Evolutionary conservation across 2,113 vertebrate genomes (phyloP), one percentile per base, ranked within the genome.

Genomic region (Symphodus melops): DNA sequence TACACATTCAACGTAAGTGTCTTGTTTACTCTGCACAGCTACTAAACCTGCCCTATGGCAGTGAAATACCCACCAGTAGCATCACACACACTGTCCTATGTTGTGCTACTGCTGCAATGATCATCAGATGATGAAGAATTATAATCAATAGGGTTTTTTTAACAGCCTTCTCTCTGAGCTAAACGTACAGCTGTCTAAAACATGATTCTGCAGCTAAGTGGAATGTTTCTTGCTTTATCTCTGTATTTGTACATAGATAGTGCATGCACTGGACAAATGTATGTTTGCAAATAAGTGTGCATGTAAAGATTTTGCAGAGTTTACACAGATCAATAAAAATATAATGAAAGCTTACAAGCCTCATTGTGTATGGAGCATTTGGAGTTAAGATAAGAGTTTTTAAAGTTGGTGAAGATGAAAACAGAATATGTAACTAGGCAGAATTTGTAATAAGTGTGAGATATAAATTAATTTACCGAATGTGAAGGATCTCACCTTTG

Each of bases 301-400:
- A 97, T 96, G 97, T 92, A 87, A 94, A 94, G 84, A 94, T 95
- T 96, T 95, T 94, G 93, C 92, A 93, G 83, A 89, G 86, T 92
- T 92, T 91, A 92, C 91, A 94, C 86, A 82, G 90, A 90, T 90
- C 79, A 94, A 93, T 94, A 93, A 94, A 33, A 95, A 86, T 79
- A 67, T 51, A 46, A 77, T 75, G 63, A 72, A 85, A 86, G 79
- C 65, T 33, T 17, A 54, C 9, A 14, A 28, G 23, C 1, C 16
- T 25, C 0, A 6, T 46, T 46, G 49, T 78, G 13, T 56, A 10
- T 36, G 7, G 14, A 25, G 14, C n/a, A 11, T 19, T 14, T 56
- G 0, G 19, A 62, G 33, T 52, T 9, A 21, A 48, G 2, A 2
- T 6, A 42, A 20, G 52, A 25, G 14, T 53, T 12, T 14, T 9